Conservation (phyloP, 2,113 vertebrate species). For the Climacteris rufus region DNA sequence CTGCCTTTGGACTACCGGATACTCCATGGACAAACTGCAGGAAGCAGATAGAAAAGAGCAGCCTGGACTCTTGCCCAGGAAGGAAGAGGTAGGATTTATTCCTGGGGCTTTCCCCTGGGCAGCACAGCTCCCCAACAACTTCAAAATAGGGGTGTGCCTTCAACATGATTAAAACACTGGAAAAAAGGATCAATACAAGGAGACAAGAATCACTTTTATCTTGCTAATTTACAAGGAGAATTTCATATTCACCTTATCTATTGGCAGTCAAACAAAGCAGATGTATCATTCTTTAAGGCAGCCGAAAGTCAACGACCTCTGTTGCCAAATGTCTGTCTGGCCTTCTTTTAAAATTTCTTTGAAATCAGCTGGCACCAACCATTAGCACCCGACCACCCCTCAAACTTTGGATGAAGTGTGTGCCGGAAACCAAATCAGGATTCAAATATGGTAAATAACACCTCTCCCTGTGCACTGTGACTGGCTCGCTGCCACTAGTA, state of each 20-base stretch:
- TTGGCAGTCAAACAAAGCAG: slow-evolving; percentile 61
- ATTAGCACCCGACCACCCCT: not conserved
- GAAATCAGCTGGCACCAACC: slow-evolving; percentile 45
- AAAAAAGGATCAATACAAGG: slow-evolving; percentile 34
- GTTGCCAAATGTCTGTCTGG: slow-evolving; percentile 47
- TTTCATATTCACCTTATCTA: slow-evolving; percentile 72
- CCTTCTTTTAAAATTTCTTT: not conserved
- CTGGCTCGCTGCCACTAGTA: not conserved
- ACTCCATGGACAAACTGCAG: not conserved
- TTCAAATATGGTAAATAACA: slow-evolving; percentile 31
- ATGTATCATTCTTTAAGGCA: slow-evolving; percentile 49
- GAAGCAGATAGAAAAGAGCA: not conserved
- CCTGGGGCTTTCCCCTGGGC: not conserved
- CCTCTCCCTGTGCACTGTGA: not conserved
- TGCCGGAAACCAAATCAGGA: not conserved
- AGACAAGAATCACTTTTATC: slow-evolving; percentile 65
- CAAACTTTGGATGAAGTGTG: not conserved
- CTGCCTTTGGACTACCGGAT: not conserved
- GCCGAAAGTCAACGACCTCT: slow-evolving; percentile 24
- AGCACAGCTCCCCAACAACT: not conserved
- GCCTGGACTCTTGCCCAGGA: not conserved
- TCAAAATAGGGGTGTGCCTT: slow-evolving; percentile 11
- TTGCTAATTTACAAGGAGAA: slow-evolving; percentile 64
- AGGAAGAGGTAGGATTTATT: slow-evolving; percentile 6
- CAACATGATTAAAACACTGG: slow-evolving; percentile 9